Evolutionary conservation across 2,113 vertebrate species (phyloP).

Genomic region (Sigmodon hispidus): DNA sequence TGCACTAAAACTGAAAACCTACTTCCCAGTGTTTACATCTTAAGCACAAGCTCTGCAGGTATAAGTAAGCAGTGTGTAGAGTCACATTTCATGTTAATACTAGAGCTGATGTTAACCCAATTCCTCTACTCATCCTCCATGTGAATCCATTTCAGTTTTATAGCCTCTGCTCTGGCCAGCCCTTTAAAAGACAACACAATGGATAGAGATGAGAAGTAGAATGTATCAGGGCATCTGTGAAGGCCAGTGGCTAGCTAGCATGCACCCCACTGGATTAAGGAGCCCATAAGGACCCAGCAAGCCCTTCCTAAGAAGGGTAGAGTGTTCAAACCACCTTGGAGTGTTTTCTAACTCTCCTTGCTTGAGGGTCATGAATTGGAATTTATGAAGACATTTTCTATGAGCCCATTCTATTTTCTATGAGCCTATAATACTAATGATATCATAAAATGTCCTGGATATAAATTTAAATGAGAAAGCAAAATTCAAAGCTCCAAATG

Average conservation of each 20-base stretch:
- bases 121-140: not conserved
- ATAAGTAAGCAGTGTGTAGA: not conserved
- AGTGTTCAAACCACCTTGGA: not conserved
- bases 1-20: not conserved
- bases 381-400: not conserved
- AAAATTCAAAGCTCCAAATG: not conserved
- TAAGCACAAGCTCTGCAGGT: not conserved
- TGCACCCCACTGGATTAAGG: not conserved
- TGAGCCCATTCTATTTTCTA: not conserved
- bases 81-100: not conserved
- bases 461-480: constrained; percentile 39
- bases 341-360: not conserved
- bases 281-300: not conserved
- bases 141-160: not conserved
- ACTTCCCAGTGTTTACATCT: not conserved
- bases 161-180: not conserved
- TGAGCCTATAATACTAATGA: not conserved
- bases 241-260: not conserved
- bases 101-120: not conserved
- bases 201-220: not conserved
- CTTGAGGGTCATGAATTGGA: not conserved
- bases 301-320: not conserved
- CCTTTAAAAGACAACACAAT: not conserved
- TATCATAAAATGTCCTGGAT: not conserved
- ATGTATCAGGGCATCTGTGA: not conserved